phyloP scores from a whole-genome alignment of 2,797 vertebrate genomes.

The Chaunax sp. region DNA sequence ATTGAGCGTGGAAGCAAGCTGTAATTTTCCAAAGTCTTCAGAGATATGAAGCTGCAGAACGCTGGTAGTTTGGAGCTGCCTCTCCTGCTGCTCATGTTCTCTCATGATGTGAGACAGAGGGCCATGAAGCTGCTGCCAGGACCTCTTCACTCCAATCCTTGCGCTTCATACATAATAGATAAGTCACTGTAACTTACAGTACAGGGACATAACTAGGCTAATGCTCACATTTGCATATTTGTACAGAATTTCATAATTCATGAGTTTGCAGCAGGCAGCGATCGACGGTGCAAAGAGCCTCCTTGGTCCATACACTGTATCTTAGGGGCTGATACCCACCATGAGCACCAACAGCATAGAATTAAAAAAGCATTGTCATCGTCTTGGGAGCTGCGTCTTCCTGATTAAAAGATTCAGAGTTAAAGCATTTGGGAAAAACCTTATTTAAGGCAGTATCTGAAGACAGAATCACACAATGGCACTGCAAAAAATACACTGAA shows the following conservation, averaged over 20 bases:
- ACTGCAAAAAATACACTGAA: too few relatives aligned
- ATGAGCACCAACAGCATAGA: slow-evolving; percentile 16
- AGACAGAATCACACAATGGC: slow-evolving; percentile 50
- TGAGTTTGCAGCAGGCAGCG: slow-evolving; percentile 61
- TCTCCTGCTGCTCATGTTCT: slow-evolving; percentile 58
- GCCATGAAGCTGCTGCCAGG: slow-evolving; percentile 63
- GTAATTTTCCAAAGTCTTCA: slow-evolving; percentile 68
- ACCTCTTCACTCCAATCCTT: slow-evolving; percentile 67
- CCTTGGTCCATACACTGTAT: slow-evolving; percentile 58
- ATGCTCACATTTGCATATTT: slow-evolving; percentile 84
- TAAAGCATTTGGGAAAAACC: slow-evolving; percentile 54
- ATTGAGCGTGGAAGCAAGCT: slow-evolving; percentile 66
- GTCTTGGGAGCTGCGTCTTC: slow-evolving; percentile 48
- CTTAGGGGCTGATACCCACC: slow-evolving; percentile 36
- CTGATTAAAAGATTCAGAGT: slow-evolving; percentile 62
- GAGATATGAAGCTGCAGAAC: slow-evolving; percentile 55
- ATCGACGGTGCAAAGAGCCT: slow-evolving; percentile 51
- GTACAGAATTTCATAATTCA: slow-evolving; percentile 82
- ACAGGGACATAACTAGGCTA: slow-evolving; percentile 82
- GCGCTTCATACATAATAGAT: slow-evolving; percentile 82
- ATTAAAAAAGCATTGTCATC: slow-evolving; percentile 42
- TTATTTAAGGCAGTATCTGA: slow-evolving; percentile 64
- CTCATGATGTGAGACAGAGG: slow-evolving; percentile 65
- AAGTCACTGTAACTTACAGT: slow-evolving; percentile 81
- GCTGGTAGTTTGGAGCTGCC: slow-evolving; percentile 59